A percentile compares a stretch with the other conserved stretches of the same genome.
phyloP scores from a whole-genome alignment of 2,797 vertebrate genomes.

The Syncerus caffer region DNA sequence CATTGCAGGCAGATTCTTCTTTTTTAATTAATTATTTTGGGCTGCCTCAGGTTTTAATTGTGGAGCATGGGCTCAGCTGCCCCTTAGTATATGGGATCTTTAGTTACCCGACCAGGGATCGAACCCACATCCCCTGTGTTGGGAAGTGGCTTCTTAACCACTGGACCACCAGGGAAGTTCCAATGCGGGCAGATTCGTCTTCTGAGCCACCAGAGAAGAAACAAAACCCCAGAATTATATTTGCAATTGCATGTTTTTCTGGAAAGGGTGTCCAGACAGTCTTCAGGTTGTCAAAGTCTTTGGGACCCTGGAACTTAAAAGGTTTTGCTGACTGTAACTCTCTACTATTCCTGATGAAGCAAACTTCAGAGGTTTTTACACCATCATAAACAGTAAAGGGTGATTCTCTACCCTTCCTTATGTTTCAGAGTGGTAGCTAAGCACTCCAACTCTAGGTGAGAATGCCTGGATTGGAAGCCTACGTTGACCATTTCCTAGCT shows the following conservation, averaged over 20 bases:
- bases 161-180: not conserved
- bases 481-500: not conserved
- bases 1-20: not conserved
- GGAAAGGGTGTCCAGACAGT: not conserved
- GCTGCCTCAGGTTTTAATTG: not conserved
- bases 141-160: not conserved
- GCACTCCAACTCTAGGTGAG: not conserved
- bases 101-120: not conserved
- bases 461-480: not conserved
- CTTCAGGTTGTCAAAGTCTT: not conserved
- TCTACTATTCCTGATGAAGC: not conserved
- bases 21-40: not conserved
- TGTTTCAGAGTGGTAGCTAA: not conserved
- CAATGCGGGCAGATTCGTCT: not conserved
- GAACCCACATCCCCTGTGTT: not conserved
- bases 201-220: not conserved
- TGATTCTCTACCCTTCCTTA: not conserved
- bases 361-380: not conserved
- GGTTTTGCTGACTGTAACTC: not conserved
- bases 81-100: not conserved
- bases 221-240: not conserved
- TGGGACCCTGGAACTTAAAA: not conserved
- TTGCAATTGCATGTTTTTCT: not conserved
- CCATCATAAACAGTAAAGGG: not conserved
- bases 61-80: not conserved